Conservation (phyloP, 2,888 invertebrate species). For the Lordiphosa andalusiaca region DNA sequence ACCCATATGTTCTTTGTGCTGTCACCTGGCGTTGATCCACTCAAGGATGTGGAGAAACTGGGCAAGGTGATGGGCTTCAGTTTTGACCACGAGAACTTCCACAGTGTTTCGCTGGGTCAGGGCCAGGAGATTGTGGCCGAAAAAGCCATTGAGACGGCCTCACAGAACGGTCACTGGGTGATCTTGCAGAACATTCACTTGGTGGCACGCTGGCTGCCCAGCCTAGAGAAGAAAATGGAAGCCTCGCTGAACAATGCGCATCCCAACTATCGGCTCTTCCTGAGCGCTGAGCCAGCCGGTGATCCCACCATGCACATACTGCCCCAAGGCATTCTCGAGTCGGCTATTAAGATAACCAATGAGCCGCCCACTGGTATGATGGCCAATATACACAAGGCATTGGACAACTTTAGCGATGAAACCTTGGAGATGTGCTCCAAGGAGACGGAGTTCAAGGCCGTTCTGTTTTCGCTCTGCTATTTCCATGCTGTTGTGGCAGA, state of each 20-base stretch:
- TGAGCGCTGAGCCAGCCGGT: conserved; percentile 93
- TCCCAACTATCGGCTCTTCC: conserved; percentile 85
- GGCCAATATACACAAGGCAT: conserved; percentile 95
- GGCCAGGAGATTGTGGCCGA: conserved; percentile 97
- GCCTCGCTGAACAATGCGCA: conserved; percentile 86
- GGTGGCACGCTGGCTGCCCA: conserved; percentile 93
- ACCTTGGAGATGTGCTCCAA: conserved; percentile 95
- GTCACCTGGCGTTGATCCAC: conserved; percentile 96
- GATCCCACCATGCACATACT: conserved; percentile 85
- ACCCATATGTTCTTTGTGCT: conserved; percentile 96
- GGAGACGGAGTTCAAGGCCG: conserved; percentile 95
- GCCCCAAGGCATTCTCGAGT: conserved; percentile 93
- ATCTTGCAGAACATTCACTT: conserved; percentile 95
- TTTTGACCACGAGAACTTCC: conserved; percentile 90
- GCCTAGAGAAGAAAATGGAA: conserved; percentile 95
- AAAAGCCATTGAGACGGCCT: conserved; percentile 89
- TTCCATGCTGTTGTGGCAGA: conserved; percentile 97
- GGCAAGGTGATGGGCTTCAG: conserved; percentile 91
- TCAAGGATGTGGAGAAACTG: conserved; percentile 94
- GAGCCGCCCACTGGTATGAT: conserved; percentile 97
- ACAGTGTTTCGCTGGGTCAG: conserved; percentile 96
- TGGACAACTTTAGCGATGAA: conserved; percentile 95
- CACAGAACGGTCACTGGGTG: conserved; percentile 93
- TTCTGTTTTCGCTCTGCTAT: conserved; percentile 94
- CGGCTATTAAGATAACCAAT: conserved; percentile 96